These are phyloP conservation scores for Agonopterix arenella DNA, from an alignment of 2,888 invertebrate species.

Conservation along the genomic window DNA sequence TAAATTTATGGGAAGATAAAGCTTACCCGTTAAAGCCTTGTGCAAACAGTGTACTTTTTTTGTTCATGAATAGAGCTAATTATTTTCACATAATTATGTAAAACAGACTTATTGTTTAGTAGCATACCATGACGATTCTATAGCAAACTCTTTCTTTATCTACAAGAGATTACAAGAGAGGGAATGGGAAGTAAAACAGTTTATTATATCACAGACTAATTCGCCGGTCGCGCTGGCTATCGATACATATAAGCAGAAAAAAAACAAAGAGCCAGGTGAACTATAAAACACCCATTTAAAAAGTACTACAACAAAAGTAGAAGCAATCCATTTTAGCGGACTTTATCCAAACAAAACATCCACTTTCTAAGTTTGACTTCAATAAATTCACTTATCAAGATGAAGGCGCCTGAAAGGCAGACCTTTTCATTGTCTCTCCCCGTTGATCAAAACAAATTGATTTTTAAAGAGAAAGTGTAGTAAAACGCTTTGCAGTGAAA, in stretches of 20 bases:
- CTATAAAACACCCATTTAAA: background rate
- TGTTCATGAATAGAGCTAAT: no score
- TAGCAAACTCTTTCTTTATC: no score
- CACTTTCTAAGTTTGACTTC: conserved; percentile 37
- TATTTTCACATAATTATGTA: background rate
- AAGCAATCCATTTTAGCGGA: conserved; percentile 28
- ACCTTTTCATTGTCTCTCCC: conserved; percentile 41
- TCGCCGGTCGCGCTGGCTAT: no score
- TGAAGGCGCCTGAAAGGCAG: conserved; percentile 12
- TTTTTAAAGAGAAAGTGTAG: conserved; percentile 52
- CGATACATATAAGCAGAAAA: no score
- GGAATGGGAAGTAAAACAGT: no score
- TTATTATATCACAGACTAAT: no score
- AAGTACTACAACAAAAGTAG: conserved; percentile 15
- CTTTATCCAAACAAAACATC: conserved; percentile 43
- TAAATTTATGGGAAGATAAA: no score
- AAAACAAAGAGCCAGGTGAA: no score
- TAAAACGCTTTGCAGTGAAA: conserved; percentile 35
- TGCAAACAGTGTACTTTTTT: no score
- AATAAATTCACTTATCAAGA: conserved; percentile 55
- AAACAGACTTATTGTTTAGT: conserved; percentile 2
- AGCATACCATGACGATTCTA: no score
- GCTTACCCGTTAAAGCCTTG: no score
- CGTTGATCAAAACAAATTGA: conserved; percentile 43
- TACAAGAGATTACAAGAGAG: no score